phyloP scores from a whole-genome alignment of 2,113 vertebrate genomes.

The Terrapene triunguis region DNA sequence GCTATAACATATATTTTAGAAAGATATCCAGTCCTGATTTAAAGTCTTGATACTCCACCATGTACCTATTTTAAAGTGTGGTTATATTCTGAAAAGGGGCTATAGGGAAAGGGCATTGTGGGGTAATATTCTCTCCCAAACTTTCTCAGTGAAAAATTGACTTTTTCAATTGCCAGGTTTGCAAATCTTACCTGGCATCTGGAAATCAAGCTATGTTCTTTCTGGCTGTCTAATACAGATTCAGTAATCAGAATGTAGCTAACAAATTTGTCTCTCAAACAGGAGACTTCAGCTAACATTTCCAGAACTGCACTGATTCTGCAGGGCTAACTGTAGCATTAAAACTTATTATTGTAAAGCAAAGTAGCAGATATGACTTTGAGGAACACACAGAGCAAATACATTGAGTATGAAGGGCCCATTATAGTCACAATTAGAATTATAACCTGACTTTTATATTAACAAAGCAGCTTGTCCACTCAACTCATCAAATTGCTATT shows the following conservation, averaged over 20 bases:
- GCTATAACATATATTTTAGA: conserved; percentile 13
- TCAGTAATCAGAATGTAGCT: background rate
- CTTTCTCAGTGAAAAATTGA: background rate
- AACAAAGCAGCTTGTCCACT: conserved; percentile 51
- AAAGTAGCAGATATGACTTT: conserved; percentile 52
- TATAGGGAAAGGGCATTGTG: background rate
- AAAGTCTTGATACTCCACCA: background rate
- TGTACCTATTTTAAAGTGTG: background rate
- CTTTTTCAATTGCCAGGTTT: background rate
- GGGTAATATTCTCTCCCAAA: background rate
- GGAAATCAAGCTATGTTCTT: conserved; percentile 14
- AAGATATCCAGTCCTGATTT: background rate
- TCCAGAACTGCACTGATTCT: conserved; percentile 28
- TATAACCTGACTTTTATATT: conserved; percentile 62
- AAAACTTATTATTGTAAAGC: conserved; percentile 4
- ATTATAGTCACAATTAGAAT: conserved; percentile 60
- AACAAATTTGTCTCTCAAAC: background rate
- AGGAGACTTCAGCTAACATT: background rate
- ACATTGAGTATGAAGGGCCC: background rate
- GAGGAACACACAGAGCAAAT: conserved; percentile 41
- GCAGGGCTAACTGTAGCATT: background rate
- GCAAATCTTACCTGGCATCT: background rate
- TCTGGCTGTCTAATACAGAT: background rate
- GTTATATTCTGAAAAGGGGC: background rate
- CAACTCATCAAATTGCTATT: conserved; percentile 33